Evolutionary conservation across 2,888 invertebrate genomes (phyloP).

Genomic region (Protonemura montana): DNA sequence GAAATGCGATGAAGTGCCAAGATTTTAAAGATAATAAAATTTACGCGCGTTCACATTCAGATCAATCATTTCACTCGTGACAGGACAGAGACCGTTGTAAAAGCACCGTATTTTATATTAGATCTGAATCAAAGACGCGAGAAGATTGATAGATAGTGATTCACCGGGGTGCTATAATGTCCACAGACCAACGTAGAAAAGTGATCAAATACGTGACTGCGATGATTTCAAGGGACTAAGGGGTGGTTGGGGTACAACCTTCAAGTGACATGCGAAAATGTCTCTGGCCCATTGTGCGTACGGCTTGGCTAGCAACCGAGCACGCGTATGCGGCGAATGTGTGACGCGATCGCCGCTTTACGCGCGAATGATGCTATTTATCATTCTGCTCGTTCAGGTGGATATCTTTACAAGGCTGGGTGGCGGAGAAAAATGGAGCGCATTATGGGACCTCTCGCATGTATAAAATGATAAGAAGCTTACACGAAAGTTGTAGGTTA

Average conservation of each 20-base stretch:
- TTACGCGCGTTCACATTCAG: not conserved
- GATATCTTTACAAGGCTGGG: not conserved
- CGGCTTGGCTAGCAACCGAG: not conserved
- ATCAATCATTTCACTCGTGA: not conserved
- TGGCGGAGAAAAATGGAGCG: not conserved
- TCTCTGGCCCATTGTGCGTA: not conserved
- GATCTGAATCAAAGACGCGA: not conserved
- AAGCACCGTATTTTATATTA: not conserved
- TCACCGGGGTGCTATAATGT: not conserved
- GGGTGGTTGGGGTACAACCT: not conserved
- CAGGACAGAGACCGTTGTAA: not conserved
- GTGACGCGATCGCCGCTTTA: not conserved
- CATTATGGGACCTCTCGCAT: not conserved
- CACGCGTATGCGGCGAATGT: not conserved
- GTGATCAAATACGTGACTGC: not conserved
- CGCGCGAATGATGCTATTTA: not conserved
- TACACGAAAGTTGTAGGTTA: not conserved
- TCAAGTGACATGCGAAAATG: not conserved
- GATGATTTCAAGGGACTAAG: not conserved
- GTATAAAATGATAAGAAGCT: not conserved
- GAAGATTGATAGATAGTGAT: conserved; percentile 5
- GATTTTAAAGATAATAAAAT: not conserved
- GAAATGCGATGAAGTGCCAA: not conserved
- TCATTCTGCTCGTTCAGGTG: not conserved
- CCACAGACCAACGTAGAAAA: not conserved